Evolutionary conservation across 2,888 invertebrate genomes (phyloP).

Genomic region (Pinctada fucata): DNA sequence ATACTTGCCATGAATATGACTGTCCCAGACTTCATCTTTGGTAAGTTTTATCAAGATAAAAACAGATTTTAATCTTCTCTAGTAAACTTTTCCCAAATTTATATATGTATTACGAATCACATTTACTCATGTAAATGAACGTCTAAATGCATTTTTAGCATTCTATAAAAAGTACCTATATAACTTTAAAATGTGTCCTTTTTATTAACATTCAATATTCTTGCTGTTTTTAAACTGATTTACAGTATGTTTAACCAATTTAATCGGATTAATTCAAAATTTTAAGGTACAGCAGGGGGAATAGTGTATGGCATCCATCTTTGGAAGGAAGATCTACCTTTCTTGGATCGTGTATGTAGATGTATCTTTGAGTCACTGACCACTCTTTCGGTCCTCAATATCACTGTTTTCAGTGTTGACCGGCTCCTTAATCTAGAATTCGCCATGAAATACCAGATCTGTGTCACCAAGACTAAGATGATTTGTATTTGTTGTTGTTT

Average conservation of each 20-base stretch:
- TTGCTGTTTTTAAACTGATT: too few species aligned
- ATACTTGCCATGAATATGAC: slow-evolving; percentile 21
- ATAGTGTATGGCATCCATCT: slow-evolving; percentile 11
- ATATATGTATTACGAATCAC: too few species aligned
- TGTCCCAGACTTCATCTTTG: slow-evolving; percentile 16
- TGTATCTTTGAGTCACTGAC: slow-evolving; percentile 11
- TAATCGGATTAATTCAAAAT: too few species aligned
- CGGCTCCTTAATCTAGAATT: slow-evolving; percentile 10
- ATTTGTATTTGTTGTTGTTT: slow-evolving; percentile 1
- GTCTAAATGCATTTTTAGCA: too few species aligned
- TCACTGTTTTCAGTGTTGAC: slow-evolving; percentile 20
- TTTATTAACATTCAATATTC: too few species aligned
- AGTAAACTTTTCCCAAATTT: too few species aligned
- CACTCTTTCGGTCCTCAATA: slow-evolving; percentile 16
- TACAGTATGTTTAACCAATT: too few species aligned
- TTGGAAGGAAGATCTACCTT: neutral
- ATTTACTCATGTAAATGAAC: too few species aligned
- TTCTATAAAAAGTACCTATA: too few species aligned
- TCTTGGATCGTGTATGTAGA: neutral
- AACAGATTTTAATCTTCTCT: too few species aligned
- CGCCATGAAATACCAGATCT: slow-evolving; percentile 23
- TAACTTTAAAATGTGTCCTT: too few species aligned
- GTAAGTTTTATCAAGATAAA: neutral
- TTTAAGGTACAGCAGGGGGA: neutral
- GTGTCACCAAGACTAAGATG: slow-evolving; percentile 4